phyloP scores from a whole-genome alignment of 2,888 invertebrate genomes.

The Euclidia mi region DNA sequence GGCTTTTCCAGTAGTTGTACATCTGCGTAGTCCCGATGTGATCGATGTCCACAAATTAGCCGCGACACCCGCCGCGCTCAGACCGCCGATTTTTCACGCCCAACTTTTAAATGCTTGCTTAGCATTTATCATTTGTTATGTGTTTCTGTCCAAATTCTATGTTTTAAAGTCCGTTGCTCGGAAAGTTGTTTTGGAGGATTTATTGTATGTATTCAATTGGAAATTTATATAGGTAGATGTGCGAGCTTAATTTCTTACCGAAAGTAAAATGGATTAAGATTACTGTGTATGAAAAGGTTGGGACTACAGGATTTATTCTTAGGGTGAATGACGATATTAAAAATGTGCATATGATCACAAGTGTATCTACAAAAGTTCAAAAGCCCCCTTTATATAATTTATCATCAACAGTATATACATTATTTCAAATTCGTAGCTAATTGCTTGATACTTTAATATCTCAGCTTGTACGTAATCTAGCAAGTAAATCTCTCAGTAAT shows the following conservation, averaged over 20 bases:
- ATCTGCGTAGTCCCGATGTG: constrained; percentile 54
- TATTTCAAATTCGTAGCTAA: too few relatives aligned
- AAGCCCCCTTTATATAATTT: too few relatives aligned
- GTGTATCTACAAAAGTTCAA: too few relatives aligned
- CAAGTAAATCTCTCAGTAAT: constrained; percentile 14
- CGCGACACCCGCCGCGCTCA: constrained; percentile 60
- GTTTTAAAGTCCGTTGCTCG: constrained; percentile 36
- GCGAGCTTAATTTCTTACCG: too few relatives aligned
- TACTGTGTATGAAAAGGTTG: too few relatives aligned
- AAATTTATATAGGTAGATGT: too few relatives aligned
- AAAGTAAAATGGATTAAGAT: too few relatives aligned
- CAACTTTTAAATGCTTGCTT: constrained; percentile 75
- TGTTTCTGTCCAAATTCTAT: constrained; percentile 49
- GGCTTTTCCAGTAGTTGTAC: constrained; percentile 35
- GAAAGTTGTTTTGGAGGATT: constrained; percentile 27
- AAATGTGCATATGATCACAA: too few relatives aligned
- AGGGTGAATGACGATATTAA: too few relatives aligned
- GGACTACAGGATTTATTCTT: too few relatives aligned
- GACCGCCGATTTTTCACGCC: constrained; percentile 72
- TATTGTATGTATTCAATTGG: neutral
- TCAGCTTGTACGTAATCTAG: constrained; percentile 15
- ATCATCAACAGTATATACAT: too few relatives aligned
- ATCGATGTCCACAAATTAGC: constrained; percentile 79
- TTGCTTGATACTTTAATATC: neutral
- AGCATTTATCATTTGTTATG: constrained; percentile 56